Evolutionary conservation across 1,140 invertebrate genomes (phyloP).

Genomic region (Caerostris darwini): DNA sequence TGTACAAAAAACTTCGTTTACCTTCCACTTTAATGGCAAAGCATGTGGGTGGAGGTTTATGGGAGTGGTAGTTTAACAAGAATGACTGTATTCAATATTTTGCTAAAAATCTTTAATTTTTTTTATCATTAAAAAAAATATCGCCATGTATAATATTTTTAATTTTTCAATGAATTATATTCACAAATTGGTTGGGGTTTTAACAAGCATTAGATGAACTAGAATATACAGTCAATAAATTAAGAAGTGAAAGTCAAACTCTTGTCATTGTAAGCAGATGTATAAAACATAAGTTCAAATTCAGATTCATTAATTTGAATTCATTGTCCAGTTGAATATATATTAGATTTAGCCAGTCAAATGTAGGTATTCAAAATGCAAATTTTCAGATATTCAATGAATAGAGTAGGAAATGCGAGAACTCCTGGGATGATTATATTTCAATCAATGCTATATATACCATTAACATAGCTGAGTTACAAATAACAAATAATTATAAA

Average conservation of each 20-base stretch:
- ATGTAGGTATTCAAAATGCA: neutral
- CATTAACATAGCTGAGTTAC: neutral
- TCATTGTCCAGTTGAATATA: neutral
- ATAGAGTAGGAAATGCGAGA: neutral
- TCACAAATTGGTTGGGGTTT: neutral
- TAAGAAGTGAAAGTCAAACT: neutral
- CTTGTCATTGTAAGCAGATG: neutral
- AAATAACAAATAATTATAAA: too few relatives aligned
- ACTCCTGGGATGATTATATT: neutral
- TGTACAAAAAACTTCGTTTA: too few relatives aligned
- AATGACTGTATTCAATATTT: too few relatives aligned
- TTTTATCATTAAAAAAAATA: neutral
- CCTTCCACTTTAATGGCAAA: too few relatives aligned
- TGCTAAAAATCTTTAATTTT: neutral
- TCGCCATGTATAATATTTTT: neutral
- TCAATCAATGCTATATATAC: neutral
- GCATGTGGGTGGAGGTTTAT: too few relatives aligned
- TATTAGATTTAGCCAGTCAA: neutral
- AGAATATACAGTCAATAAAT: neutral
- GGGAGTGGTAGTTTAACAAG: too few relatives aligned
- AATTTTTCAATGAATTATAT: neutral
- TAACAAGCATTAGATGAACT: neutral
- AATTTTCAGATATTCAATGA: neutral
- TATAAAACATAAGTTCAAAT: slow-evolving; percentile 16
- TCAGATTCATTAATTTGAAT: slow-evolving; percentile 20